A percentile compares a stretch with the other conserved stretches of the same genome.
These are phyloP conservation scores for Meloidogyne exigua DNA, from an alignment of 1,140 invertebrate species.

Conservation along the genomic window DNA sequence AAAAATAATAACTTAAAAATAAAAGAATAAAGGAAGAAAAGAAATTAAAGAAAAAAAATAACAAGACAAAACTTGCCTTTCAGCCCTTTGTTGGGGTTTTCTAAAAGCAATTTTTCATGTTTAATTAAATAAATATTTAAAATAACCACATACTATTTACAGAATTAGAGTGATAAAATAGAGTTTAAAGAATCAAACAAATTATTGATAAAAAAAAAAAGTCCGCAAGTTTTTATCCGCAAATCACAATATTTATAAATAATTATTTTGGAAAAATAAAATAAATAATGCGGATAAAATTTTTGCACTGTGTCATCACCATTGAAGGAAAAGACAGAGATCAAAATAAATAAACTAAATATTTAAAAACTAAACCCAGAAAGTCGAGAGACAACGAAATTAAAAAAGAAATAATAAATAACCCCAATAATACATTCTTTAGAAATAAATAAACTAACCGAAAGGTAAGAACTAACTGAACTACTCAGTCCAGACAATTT, in stretches of 20 bases:
- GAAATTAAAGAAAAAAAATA: constrained; percentile 7
- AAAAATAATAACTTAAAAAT: constrained; percentile 3
- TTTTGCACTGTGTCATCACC: too few species aligned
- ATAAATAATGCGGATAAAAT: too few species aligned
- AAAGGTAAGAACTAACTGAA: constrained; percentile 65
- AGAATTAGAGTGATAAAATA: too few species aligned
- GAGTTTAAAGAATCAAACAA: too few species aligned
- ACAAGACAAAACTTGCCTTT: constrained; percentile 8
- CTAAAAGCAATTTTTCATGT: constrained; percentile 15
- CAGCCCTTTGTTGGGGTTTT: constrained; percentile 24
- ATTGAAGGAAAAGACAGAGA: too few species aligned
- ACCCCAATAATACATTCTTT: not conserved
- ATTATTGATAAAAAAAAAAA: too few species aligned
- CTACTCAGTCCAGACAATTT: constrained; percentile 86
- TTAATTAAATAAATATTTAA: not conserved
- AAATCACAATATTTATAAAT: too few species aligned
- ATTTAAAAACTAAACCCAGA: not conserved
- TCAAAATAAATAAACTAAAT: too few species aligned
- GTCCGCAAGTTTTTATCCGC: too few species aligned
- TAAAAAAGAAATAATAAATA: not conserved
- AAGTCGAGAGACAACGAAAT: not conserved
- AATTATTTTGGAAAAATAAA: too few species aligned
- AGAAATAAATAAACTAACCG: constrained; percentile 28
- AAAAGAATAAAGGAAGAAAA: not conserved
- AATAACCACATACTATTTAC: too few species aligned